A percentile compares a stretch with the other conserved stretches of the same genome.
These are phyloP conservation scores for Dascillus cervinus DNA, from an alignment of 2,888 invertebrate genomes.

Conservation along the genomic window DNA sequence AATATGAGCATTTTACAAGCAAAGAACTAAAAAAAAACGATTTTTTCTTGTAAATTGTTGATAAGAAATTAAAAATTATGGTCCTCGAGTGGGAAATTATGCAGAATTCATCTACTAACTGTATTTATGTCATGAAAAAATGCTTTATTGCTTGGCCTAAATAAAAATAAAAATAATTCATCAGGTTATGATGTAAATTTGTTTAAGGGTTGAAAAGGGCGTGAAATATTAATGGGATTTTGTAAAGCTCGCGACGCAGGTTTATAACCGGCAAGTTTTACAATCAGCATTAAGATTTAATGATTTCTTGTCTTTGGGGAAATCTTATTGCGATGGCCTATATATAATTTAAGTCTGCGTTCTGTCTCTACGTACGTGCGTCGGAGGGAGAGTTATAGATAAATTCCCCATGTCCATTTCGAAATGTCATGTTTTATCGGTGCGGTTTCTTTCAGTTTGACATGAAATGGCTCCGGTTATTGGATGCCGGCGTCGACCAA, in stretches of 20 bases:
- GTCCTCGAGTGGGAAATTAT: no score
- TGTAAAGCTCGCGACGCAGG: slow-evolving; percentile 35
- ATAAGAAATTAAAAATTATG: no score
- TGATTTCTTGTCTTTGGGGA: slow-evolving; percentile 33
- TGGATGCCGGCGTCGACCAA: slow-evolving; percentile 40
- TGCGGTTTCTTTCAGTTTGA: slow-evolving; percentile 41
- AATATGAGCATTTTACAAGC: no score
- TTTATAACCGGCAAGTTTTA: slow-evolving; percentile 42
- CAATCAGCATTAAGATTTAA: slow-evolving; percentile 42
- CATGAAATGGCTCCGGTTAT: slow-evolving; percentile 40
- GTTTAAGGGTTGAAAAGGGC: no score
- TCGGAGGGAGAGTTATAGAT: slow-evolving; percentile 26
- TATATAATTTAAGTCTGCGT: slow-evolving; percentile 33
- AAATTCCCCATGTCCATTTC: slow-evolving; percentile 35
- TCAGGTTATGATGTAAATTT: no score
- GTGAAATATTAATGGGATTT: no score
- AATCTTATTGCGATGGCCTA: slow-evolving; percentile 35
- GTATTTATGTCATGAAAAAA: no score
- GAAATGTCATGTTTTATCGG: slow-evolving; percentile 41
- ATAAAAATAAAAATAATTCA: no score
- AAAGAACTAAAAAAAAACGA: no score
- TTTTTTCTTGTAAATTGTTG: no score
- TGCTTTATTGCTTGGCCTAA: no score
- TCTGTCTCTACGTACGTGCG: slow-evolving; percentile 15
- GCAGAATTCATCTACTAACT: no score